Evolutionary conservation across 35 echinoderm and acorn worm genomes (phyloP), one percentile per base, ranked within the genome.

Genomic region (Heliocidaris tuberculata): DNA sequence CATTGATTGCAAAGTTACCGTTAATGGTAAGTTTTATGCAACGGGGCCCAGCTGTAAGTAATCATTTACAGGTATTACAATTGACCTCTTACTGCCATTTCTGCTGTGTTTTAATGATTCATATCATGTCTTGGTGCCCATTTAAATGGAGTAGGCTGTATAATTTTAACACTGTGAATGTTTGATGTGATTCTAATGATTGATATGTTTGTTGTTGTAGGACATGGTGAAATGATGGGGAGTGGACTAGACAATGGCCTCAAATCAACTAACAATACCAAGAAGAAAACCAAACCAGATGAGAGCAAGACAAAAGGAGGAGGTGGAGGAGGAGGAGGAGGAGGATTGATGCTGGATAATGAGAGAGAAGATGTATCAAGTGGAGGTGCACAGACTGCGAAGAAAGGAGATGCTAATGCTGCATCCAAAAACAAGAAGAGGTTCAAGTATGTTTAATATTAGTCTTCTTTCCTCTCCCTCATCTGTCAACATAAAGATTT

Each of bases 241-340:
- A 93, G 94, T 50, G 88, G 93, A 86, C 48, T 96, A 32, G 95
- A 96, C 95, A 94, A 85, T 48, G 93, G 93, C 31, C 85, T 65
- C 15, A 95, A 95, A 71, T 60, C 86, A 30, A 71, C 27, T 85
- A 86, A 52, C 60, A 96, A 94, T 42, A 54, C 93, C 11, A 96
- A 96, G 95, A 96, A 96, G 95, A 96, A 96, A 59, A 90, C 93
- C 30, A 96, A 96, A 85, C 65, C 87, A 60, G 42, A 90, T 16
- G 93, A 94, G 86, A 94, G 42, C 86, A 96, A 96, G 88, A 86
- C 59, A 17, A 96, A 96, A 94, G 86, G 91, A 48, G 50, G 91
- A 24, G 50, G 91, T 17, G 91, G 91, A 30, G 89, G 31, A 27
- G 89, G 89, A 32, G 88, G 88, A 32, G 88, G 88, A 13, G 91